phyloP scores from a whole-genome alignment of 2,113 vertebrate genomes.

The Riparia riparia region DNA sequence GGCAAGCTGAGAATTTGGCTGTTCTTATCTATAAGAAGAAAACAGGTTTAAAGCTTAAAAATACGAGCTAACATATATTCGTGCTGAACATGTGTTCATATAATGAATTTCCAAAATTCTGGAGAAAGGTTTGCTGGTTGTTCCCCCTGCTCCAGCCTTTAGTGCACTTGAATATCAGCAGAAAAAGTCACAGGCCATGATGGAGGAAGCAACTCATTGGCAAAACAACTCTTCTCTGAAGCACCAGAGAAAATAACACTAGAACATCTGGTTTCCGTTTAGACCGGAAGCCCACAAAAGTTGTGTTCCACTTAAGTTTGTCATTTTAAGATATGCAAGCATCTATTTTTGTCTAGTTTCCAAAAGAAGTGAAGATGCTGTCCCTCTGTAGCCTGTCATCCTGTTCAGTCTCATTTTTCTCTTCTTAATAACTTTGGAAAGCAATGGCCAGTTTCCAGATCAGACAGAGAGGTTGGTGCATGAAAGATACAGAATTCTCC shows the following conservation, averaged over 20 bases:
- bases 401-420: conserved; percentile 14
- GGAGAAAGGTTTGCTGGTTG: neutral
- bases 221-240: conserved; percentile 10
- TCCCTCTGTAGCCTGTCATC: neutral
- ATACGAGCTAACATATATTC: neutral
- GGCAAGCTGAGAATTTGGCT: neutral
- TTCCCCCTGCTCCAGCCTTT: neutral
- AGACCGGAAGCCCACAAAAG: neutral
- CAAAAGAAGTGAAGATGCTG: neutral
- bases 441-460: neutral
- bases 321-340: neutral
- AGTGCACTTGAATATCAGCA: neutral
- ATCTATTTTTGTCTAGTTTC: conserved; percentile 17
- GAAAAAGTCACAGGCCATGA: neutral
- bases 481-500: neutral
- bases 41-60: neutral
- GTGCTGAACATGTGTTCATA: neutral
- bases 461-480: neutral
- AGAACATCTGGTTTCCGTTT: neutral
- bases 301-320: conserved; percentile 12
- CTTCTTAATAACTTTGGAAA: neutral
- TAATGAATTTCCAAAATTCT: neutral
- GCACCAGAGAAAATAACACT: conserved; percentile 26
- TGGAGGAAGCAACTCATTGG: neutral
- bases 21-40: neutral